Base-by-base conservation (phyloP, 2,797 vertebrate species). In the Chelon auratus region DNA sequence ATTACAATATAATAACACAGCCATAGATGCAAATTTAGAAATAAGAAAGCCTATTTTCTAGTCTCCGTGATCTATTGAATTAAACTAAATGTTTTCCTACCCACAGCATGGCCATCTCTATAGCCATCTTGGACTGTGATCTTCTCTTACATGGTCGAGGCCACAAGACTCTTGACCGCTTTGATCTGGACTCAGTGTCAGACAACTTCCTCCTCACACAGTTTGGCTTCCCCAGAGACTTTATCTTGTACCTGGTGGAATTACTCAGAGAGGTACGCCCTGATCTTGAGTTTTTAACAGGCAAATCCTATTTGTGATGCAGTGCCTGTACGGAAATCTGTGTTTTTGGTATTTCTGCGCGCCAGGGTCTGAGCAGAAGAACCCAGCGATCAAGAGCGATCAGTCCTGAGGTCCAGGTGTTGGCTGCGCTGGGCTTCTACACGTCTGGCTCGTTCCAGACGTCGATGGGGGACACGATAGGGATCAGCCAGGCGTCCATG, bases 401-500 rank as follows among this genome's bases (percentile, higher is more conserved):
- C 84, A 98, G 97, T 72, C 96, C 98, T 0, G 97, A 99, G 82
- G 98, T 98, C 0, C 98, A 99, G 92, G 95, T 99, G 57, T 93
- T 99, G 47, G 98, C 98, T 0, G 98, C 97, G 0, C 24, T 99
- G 77, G 97, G 98, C 36, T 99, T 99, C 89, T 99, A 99, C 74
- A 98, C 97, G 22, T 97, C 97, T 0, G 97, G 97, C 3, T 99
- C 96, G 0, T 99, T 98, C 85, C 98, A 99, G 93, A 98, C 97
- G 3, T 96, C 95, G 4, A 98, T 99, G 96, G 98, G 97, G 40
- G 97, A 98, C 30, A 96, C 96, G 6, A 98, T 99, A 6, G 98
- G 98, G 42, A 99, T 99, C 86, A 99, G 97, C 79, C 98, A 99
- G 88, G 97, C 98, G 0, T 99, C 97, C 9, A 99, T 99, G 97